Evolutionary conservation across 2,113 vertebrate genomes (phyloP), one percentile per base, ranked within the genome.

Genomic region (Talpa occidentalis): DNA sequence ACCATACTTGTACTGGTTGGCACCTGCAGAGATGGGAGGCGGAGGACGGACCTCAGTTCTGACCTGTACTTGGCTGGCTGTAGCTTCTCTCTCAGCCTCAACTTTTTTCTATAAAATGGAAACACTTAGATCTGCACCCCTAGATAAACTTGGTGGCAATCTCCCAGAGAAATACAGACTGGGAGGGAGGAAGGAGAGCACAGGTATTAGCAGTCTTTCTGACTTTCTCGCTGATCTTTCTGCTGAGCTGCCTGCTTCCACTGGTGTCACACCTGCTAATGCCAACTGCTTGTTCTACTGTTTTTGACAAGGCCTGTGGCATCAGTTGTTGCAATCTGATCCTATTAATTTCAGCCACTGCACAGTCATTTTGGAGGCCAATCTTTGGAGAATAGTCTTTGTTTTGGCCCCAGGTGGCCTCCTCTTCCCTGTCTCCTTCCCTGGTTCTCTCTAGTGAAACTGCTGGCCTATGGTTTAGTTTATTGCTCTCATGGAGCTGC

Each of bases 1-100:
- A 94, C 99, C 99, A 37, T 99, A 99, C 97, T 98, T 98, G 26
- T 99, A 99, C 93, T 99, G 99, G 98, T 99, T 99, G 95, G 98
- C 98, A 88, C 99, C 99, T 99, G 97, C 19, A 56, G 3, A 28
- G 91, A 83, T 49, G 56, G 5, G 60, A 79, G 66, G 37, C 54
- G 82, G 56, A 26, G 62, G 52, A 88, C 77, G 24, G 44, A 42
- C 40, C 70, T 89, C 32, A 56, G 59, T 66, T 66, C 26, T 88
- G 62, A 69, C 37, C 22, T 90, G 69, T 42, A 9, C 5, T 42
- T 76, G n/a, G 12, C n/a, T 52, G 40, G 59, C 6, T n/a, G 35
- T 72, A 66, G 28, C 37, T 19, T 92, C 62, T 84, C 42, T 86
- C 19, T 95, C 26, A 49, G 49, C 32, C 73, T 83, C 40, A 54